Base-by-base conservation (phyloP, 2,113 vertebrate genomes). In the Archilochus colubris region DNA sequence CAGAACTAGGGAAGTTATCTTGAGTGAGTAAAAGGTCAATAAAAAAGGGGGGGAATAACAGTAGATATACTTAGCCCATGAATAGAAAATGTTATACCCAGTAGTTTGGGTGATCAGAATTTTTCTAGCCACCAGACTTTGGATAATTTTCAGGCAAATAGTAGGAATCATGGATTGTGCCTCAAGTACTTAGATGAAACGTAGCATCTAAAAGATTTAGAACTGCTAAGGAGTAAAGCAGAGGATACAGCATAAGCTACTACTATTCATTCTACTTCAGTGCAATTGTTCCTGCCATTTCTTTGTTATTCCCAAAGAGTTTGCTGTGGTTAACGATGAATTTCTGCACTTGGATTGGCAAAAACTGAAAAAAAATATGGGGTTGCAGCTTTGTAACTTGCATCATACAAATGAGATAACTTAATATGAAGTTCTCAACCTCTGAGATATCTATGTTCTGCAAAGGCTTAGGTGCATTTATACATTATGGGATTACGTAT, bases 381-480 rank as follows among this genome's bases (percentile, higher is more conserved):
- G 23, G 28, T 51, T 93, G 24, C 63, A 58, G 22, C 31, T 83
- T 48, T 33, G 74, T 92, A 77, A 89, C 63, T 48, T 82, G 59
- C 79, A 91, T 91, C 90, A 91, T 54, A 96, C 59, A 91, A 93
- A 48, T 77, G 75, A 85, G 76, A 51, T 72, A 69, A 78, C 13
- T 80, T 91, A 44, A n/a, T 46, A 92, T 9, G 91, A 16, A 79
- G 70, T 25, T 81, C n/a, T 64, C 58, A 87, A 53, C 57, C 74
- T 67, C 23, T 69, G 72, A 73, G 77, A 55, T 57, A 73, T 27
- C 48, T 48, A 40, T 62, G 57, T 84, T 67, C 83, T 91, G 81
- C 66, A 92, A 95, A 96, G 73, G 64, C 64, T 91, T 48, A 64
- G 38, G 36, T 89, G 93, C 76, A 88, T 88, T 95, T 89, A 59